Base-by-base conservation (phyloP, 92 coral and sea anemone genomes). In the Porites lobata region DNA sequence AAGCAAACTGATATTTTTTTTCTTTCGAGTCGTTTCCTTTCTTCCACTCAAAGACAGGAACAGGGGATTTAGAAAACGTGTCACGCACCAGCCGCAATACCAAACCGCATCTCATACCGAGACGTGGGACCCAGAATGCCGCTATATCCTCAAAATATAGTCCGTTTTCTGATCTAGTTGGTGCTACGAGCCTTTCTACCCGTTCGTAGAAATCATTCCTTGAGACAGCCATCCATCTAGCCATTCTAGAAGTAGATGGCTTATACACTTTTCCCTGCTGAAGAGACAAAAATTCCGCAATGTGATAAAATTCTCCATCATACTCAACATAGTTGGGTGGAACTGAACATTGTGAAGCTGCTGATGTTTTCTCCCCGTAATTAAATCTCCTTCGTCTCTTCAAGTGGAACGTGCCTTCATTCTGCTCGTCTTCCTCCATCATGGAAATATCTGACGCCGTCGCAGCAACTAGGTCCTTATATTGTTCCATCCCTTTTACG, bases 271-370 rank as follows among this genome's bases (percentile, higher is more conserved):
- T 82, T 6, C 87, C 87, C 22, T 70, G 66, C 52, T 83, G 79
- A 19, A 83, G 17, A 19, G 87, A 82, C 13, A 82, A 77, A 51
- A 82, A 82, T 56, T 82, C 87, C 8, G 79, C 22, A 14, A 54
- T 82, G 24, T 82, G 87, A 56, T 69, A 82, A 52, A 65, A 82
- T 51, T 82, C 78, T 9, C 87, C 87, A 29, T 82, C 78, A 15
- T 70, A 82, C 51, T 10, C 50, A 1, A 82, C 79, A 70, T 82
- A 82, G 43, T 51, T 81, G 43, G 77, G 77, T 11, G 13, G 77
- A 15, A 29, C 59, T n/a, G 61, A 24, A 61, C 62, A 64, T 21
- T 22, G 17, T 56, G 57, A 53, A 53, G 57, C 57, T 53, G 11
- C 57, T 1, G 57, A 53, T 53, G 57, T 53, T 53, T 53, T 53